phyloP scores from a whole-genome alignment of 2,797 vertebrate genomes.

The Amblyopsis hoosieri region DNA sequence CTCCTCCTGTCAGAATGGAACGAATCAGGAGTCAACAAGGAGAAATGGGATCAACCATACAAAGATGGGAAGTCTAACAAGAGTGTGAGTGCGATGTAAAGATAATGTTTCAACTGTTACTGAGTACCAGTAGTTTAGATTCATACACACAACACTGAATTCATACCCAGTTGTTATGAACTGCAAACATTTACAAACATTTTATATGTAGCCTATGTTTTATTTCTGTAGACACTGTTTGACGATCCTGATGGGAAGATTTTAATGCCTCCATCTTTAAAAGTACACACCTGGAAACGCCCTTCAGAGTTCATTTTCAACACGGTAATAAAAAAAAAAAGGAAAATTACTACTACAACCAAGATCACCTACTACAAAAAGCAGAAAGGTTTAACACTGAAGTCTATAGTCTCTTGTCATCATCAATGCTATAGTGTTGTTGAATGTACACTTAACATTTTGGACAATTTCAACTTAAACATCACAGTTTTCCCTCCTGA shows the following conservation, averaged over 20 bases:
- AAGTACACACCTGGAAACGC: slow-evolving; percentile 88
- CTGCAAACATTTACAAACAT: too few relatives aligned
- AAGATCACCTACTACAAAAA: too few relatives aligned
- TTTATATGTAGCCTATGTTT: not conserved
- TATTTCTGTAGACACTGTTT: slow-evolving; percentile 77
- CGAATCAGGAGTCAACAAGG: slow-evolving; percentile 86
- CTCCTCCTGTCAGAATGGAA: slow-evolving; percentile 92
- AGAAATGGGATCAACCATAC: slow-evolving; percentile 87
- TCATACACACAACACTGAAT: not conserved
- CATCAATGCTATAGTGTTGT: too few relatives aligned
- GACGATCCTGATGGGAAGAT: slow-evolving; percentile 92
- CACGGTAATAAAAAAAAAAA: slow-evolving; percentile 72
- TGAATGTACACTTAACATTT: too few relatives aligned
- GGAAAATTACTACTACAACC: too few relatives aligned
- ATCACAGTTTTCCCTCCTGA: too few relatives aligned
- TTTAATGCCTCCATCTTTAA: slow-evolving; percentile 81
- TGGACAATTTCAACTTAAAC: too few relatives aligned
- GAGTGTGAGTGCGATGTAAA: slow-evolving; percentile 74
- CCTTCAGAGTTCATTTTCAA: slow-evolving; percentile 82
- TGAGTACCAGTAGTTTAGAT: not conserved
- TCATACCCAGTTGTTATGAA: not conserved
- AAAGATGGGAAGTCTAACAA: slow-evolving; percentile 82
- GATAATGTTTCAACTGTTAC: not conserved
- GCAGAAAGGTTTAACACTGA: too few relatives aligned
- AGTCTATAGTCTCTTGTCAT: too few relatives aligned